phyloP scores from a whole-genome alignment of 2,113 vertebrate species.

The Pongo abelii region DNA sequence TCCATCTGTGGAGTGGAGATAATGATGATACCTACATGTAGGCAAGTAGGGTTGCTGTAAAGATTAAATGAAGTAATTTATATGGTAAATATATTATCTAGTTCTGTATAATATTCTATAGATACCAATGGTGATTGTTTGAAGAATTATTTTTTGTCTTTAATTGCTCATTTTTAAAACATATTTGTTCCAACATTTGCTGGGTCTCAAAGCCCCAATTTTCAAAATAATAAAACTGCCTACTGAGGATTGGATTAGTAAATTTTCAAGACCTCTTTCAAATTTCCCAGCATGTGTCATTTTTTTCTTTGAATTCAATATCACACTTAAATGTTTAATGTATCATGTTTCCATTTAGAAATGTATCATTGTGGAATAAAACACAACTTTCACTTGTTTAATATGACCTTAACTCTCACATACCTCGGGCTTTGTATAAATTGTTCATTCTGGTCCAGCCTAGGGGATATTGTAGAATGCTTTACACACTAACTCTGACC shows the following conservation, averaged over 20 bases:
- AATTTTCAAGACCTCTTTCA: not conserved
- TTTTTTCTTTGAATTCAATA: not conserved
- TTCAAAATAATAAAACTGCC: not conserved
- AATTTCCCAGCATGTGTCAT: not conserved
- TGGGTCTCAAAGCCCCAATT: not conserved
- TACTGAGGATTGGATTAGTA: not conserved
- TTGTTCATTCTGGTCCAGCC: conserved; percentile 64
- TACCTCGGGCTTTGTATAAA: not conserved
- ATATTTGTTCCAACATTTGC: not conserved
- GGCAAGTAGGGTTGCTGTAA: not conserved
- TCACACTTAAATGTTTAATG: not conserved
- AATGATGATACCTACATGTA: not conserved
- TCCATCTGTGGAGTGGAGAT: not conserved
- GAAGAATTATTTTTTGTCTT: not conserved
- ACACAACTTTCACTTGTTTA: not conserved
- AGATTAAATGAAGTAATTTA: not conserved
- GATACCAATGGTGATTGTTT: not conserved
- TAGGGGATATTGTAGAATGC: conserved; percentile 47
- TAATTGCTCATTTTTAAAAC: not conserved
- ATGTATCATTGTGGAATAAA: not conserved
- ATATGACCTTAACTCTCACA: not conserved
- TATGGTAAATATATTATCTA: not conserved
- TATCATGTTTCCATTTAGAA: conserved; percentile 14
- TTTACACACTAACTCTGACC: conserved; percentile 66
- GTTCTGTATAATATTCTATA: not conserved